Evolutionary conservation across 1,140 invertebrate genomes (phyloP), one percentile per base, ranked within the genome.

Genomic region (Belonocnema kinseyi): DNA sequence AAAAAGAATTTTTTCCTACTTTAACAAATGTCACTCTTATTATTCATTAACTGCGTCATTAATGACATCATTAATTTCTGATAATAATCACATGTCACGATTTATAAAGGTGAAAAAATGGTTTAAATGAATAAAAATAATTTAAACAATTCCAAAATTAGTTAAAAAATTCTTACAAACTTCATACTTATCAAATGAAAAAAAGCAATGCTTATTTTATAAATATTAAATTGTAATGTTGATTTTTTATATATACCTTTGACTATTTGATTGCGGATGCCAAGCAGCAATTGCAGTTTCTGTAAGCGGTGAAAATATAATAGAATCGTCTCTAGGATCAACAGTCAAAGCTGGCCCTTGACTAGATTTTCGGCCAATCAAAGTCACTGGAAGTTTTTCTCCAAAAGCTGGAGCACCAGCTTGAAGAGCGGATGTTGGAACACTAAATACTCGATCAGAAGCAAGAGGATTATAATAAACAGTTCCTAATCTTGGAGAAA

Each of bases 381-480:
- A 88, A 52, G 93, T 93, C 0, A 96, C 94, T 0, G 95, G 95
- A 56, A 97, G 86, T 77, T 94, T 93, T 77, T 95, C 92, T n/a
- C 93, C 94, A 77, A 94, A 93, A 1, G 93, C 92, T 12, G 52
- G 53, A n/a, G 82, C 74, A 13, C 96, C 95, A 0, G 94, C 93
- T 14, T 94, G 92, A 19, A 97, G 88, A 0, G 93, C 94, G 3
- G 94, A 92, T 0, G 95, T 95, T 11, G 95, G 93, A 7, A 97
- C 93, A 66, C 95, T 95, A 89, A 95, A 97, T 2, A 97, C 86
- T 84, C 95, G 93, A 89, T 96, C 94, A 7, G 95, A 96, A n/a
- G 96, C 96, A 75, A 97, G 89, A 0, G 96, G 96, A 87, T 97
- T 96, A 90, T 94, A 97, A 86, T 96, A 97, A 0, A 97, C 80